Percentiles rank a stretch among this genome's conserved stretches.
Conservation (phyloP, 1,140 invertebrate species). For the Steinernema feltiae region DNA sequence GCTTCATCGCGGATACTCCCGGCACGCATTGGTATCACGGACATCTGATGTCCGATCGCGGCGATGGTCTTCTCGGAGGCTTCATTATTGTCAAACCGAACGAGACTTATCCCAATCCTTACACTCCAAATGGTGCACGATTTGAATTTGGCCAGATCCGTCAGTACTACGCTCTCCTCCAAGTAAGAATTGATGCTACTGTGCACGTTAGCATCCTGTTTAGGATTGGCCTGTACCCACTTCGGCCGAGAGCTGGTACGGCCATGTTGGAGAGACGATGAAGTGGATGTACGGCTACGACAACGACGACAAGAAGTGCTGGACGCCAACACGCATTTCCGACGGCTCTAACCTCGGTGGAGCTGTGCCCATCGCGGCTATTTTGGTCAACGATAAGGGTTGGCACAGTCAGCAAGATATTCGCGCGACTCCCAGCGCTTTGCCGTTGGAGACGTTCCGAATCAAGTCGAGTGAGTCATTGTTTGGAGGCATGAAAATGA, state of each 20-base stretch:
- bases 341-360: conserved; percentile 53
- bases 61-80: conserved; percentile 51
- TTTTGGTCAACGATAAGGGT: conserved; percentile 50
- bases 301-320: conserved; percentile 39
- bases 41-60: conserved; percentile 49
- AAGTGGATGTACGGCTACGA: conserved; percentile 56
- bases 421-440: conserved; percentile 30
- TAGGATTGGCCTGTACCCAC: conserved; percentile 50
- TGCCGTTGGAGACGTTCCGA: conserved; percentile 40
- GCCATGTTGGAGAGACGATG: conserved; percentile 51
- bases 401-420: conserved; percentile 52
- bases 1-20: conserved; percentile 56
- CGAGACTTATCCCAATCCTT: conserved; percentile 21
- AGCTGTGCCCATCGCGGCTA: conserved; percentile 48
- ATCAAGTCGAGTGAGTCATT: conserved; percentile 31
- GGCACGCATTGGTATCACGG: conserved; percentile 55
- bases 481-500: neutral
- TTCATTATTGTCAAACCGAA: conserved; percentile 47
- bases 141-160: conserved; percentile 19
- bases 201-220: conserved; percentile 30
- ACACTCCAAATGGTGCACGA: neutral
- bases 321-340: conserved; percentile 52
- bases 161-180: conserved; percentile 32
- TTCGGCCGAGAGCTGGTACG: conserved; percentile 47
- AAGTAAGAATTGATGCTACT: conserved; percentile 34